A percentile compares a stretch with the other conserved stretches of the same genome.
Conservation (phyloP, 2,888 invertebrate genomes). For the Baccha elongata region DNA sequence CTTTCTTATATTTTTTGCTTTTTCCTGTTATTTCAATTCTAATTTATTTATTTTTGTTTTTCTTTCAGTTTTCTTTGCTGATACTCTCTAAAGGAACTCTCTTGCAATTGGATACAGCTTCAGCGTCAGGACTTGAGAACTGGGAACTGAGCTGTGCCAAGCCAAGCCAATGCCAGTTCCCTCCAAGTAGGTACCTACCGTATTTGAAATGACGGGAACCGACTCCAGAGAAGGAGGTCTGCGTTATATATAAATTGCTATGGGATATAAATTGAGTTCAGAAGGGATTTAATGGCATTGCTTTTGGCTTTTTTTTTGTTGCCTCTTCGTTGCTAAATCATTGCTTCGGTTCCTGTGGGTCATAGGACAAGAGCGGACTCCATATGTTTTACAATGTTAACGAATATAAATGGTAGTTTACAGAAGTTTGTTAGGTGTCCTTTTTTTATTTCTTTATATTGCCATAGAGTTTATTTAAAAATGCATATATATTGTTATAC, state of each 20-base stretch:
- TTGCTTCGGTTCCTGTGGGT: constrained; percentile 60
- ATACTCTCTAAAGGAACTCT: constrained; percentile 42
- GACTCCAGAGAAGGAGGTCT: constrained; percentile 30
- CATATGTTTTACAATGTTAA: constrained; percentile 57
- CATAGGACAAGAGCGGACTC: constrained; percentile 55
- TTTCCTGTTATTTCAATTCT: constrained; percentile 68
- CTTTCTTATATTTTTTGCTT: constrained; percentile 11
- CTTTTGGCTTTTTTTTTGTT: constrained; percentile 41
- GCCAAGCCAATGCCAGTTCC: neutral
- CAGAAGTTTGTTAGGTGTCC: constrained; percentile 39
- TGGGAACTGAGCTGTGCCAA: constrained; percentile 26
- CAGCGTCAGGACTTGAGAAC: constrained; percentile 33
- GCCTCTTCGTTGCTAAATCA: constrained; percentile 47
- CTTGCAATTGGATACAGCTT: constrained; percentile 32
- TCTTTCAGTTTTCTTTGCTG: constrained; percentile 23
- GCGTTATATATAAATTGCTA: constrained; percentile 79
- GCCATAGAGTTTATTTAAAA: constrained; percentile 52
- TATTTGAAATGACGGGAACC: constrained; percentile 31
- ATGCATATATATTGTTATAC: constrained; percentile 10
- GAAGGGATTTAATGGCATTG: constrained; percentile 80
- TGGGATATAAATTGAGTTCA: constrained; percentile 81
- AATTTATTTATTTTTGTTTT: constrained; percentile 65
- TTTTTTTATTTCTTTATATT: too few species aligned
- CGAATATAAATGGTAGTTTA: constrained; percentile 56
- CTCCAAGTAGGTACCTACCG: neutral